A percentile compares a stretch with the other conserved stretches of the same genome.
phyloP scores from a whole-genome alignment of 2,797 vertebrate genomes.

The Sebastolobus altivelis region DNA sequence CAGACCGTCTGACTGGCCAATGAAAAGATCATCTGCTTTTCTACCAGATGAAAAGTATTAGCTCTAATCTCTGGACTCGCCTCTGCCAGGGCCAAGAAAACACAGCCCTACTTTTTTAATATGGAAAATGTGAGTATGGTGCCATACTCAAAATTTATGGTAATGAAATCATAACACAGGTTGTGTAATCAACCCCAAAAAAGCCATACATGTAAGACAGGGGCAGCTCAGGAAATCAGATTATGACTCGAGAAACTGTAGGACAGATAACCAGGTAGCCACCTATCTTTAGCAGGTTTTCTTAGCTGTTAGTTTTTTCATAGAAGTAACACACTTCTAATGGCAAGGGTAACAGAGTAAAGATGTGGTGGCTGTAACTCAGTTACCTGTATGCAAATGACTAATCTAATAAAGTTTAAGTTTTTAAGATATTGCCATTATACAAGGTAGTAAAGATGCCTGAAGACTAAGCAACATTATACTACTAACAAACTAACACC shows the following conservation, averaged over 20 bases:
- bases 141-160: conserved; percentile 55
- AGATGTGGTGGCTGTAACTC: neutral
- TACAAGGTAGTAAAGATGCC: neutral
- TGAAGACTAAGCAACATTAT: neutral
- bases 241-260: conserved; percentile 17
- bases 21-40: conserved; percentile 54
- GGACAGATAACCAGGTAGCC: neutral
- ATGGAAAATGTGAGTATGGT: conserved; percentile 68
- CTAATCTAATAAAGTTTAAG: too few species aligned
- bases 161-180: conserved; percentile 69
- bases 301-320: neutral
- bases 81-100: conserved; percentile 51
- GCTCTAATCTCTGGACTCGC: conserved; percentile 57
- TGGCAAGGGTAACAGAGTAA: neutral
- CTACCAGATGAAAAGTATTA: conserved; percentile 73
- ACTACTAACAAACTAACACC: neutral
- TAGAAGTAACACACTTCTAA: neutral
- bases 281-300: neutral
- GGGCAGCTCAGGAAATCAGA: conserved; percentile 27
- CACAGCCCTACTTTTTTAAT: conserved; percentile 53
- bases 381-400: too few species aligned
- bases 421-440: neutral
- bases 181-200: conserved; percentile 43
- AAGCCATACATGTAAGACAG: conserved; percentile 13
- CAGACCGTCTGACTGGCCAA: conserved; percentile 49